Evolutionary conservation across 2,888 invertebrate species (phyloP).

Genomic region (Cephus nigrinus): DNA sequence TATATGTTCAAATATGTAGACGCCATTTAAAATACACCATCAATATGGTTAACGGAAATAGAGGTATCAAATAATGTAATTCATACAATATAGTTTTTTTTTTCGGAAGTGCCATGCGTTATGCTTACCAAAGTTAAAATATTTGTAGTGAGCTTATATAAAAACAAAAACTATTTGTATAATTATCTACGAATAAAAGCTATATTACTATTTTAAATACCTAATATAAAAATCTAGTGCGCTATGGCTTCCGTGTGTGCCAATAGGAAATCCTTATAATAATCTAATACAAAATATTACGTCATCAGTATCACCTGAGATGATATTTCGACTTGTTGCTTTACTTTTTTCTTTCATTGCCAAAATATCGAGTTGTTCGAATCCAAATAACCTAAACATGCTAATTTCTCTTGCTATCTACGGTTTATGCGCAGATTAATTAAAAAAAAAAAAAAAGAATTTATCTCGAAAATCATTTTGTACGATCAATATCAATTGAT

Average conservation of each 20-base stretch:
- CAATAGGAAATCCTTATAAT: conserved; percentile 22
- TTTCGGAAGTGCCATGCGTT: no score
- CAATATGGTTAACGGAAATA: no score
- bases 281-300: conserved; percentile 30
- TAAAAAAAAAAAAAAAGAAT: conserved; percentile 13
- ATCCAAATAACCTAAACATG: conserved; percentile 25
- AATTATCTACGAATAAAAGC: conserved; percentile 38
- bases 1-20: no score
- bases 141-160: conserved; percentile 32
- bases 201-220: conserved; percentile 37
- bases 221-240: conserved; percentile 34
- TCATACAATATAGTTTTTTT: no score
- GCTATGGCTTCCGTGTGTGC: conserved; percentile 21
- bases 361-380: conserved; percentile 25
- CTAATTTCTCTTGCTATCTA: conserved; percentile 11
- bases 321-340: conserved; percentile 19
- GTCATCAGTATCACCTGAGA: conserved; percentile 29
- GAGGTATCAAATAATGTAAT: no score
- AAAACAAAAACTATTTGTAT: conserved; percentile 40
- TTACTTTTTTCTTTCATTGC: conserved; percentile 23
- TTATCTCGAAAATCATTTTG: conserved; percentile 30
- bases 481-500: conserved; percentile 22
- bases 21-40: no score
- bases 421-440: neutral
- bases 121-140: conserved; percentile 13